Evolutionary conservation across 2,888 invertebrate genomes (phyloP), one percentile per base, ranked within the genome.

Genomic region (Drosophila phalerata): DNA sequence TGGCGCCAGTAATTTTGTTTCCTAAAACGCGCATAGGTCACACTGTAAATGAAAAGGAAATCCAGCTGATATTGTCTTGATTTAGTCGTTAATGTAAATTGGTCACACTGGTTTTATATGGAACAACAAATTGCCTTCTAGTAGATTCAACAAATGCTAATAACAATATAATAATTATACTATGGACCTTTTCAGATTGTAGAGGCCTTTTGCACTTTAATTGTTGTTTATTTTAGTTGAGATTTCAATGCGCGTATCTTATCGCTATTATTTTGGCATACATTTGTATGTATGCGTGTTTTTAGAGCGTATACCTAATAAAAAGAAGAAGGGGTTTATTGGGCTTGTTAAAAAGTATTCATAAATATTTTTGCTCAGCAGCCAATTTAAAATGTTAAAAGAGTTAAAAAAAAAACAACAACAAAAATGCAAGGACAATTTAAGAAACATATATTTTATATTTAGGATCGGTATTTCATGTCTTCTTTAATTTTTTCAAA

Each of bases 101-200:
- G 56, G 56, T 56, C 56, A 56, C 56, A 56, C 56, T 55, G 53
- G 17, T 30, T 42, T 13, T 32, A 32, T n/a, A 22, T 45, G n/a
- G 6, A 22, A 19, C 30, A 11, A n/a, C 15, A 17, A 4, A 15
- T 43, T 13, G 11, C 17, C 25, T 9, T 9, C 9, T 13, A 19
- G 30, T 5, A 19, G 19, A 17, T 15, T 32, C 15, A 42, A 19
- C 19, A 56, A 56, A 19, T 34, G 32, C 43, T 34, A 32, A 22
- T 43, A 22, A 56, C 43, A 43, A 43, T 30, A 55, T 42, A 55
- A 34, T 32, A 34, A 43, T 56, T 43, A 55, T 2, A 43, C 55
- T 43, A 15, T 56, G 55, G 43, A 56, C 55, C 43, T 30, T 9
- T 0, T 10, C 10, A 30, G 30, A 30, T 9, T 30, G 32, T 22